A percentile compares a stretch with the other conserved stretches of the same genome.
Evolutionary conservation across 2,888 invertebrate species (phyloP).

Genomic region (Drosophila emarginata): DNA sequence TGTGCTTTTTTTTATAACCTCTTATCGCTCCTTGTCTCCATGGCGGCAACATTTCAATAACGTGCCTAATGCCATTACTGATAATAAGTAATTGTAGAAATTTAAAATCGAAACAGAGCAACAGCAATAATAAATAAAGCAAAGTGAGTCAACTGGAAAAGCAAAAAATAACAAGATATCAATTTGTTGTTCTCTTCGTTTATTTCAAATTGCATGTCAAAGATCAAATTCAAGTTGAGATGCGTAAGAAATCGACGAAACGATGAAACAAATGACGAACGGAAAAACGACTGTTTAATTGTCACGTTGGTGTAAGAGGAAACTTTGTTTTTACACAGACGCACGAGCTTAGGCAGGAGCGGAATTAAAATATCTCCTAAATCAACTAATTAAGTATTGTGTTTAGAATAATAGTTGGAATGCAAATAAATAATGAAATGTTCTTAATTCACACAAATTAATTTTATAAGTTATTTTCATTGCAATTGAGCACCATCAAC

Average conservation of each 20-base stretch:
- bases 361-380: too few species aligned
- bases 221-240: conserved; percentile 76
- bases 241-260: conserved; percentile 49
- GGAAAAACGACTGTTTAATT: conserved; percentile 43
- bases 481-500: neutral
- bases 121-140: conserved; percentile 31
- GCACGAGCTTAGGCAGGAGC: too few species aligned
- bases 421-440: too few species aligned
- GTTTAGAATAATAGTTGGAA: too few species aligned
- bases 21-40: conserved; percentile 51
- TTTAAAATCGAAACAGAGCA: conserved; percentile 46
- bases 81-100: conserved; percentile 36
- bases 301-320: conserved; percentile 35
- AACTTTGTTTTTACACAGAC: neutral
- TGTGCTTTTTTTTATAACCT: conserved; percentile 29
- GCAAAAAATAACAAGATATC: conserved; percentile 35
- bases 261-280: conserved; percentile 12
- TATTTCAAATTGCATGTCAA: conserved; percentile 71
- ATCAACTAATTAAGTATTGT: too few species aligned
- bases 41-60: conserved; percentile 57
- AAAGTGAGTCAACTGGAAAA: conserved; percentile 54
- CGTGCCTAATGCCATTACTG: conserved; percentile 58
- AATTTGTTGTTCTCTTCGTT: conserved; percentile 47
- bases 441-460: too few species aligned
- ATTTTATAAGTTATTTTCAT: too few species aligned